Percentiles rank a stretch among this genome's conserved stretches.
phyloP scores from a whole-genome alignment of 2,113 vertebrate genomes.

The Sinocyclocheilus rhinocerous region DNA sequence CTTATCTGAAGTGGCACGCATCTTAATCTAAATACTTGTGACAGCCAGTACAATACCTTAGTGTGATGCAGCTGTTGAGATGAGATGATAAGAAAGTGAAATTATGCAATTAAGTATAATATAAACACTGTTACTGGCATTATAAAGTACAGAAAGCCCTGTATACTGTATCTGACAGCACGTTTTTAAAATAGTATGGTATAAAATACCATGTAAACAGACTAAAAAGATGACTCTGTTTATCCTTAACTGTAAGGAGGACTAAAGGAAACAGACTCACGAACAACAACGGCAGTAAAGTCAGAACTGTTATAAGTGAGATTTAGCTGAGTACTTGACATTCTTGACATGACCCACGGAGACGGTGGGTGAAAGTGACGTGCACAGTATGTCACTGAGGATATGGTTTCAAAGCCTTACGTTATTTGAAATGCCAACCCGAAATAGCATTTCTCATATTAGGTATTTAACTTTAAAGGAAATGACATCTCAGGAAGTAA shows the following conservation, averaged over 20 bases:
- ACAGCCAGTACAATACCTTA: slow-evolving; percentile 30
- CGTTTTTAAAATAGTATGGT: not conserved
- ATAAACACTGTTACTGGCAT: slow-evolving; percentile 8
- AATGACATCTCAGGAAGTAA: slow-evolving; percentile 9
- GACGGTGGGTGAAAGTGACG: slow-evolving; percentile 33
- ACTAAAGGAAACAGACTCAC: not conserved
- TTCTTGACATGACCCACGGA: slow-evolving; percentile 18
- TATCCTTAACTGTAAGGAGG: not conserved
- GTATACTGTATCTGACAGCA: not conserved
- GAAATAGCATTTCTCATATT: slow-evolving; percentile 15
- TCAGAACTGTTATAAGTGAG: slow-evolving; percentile 1
- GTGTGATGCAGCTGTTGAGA: slow-evolving; percentile 9
- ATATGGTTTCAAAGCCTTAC: slow-evolving; percentile 31
- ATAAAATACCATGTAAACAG: not conserved
- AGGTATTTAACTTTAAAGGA: not conserved
- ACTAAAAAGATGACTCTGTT: not conserved
- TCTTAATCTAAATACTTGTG: slow-evolving; percentile 39
- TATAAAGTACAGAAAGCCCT: not conserved
- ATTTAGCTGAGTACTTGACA: slow-evolving; percentile 8
- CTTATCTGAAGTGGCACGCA: slow-evolving; percentile 65
- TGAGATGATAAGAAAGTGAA: slow-evolving; percentile 35
- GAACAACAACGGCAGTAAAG: not conserved
- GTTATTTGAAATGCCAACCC: slow-evolving; percentile 21
- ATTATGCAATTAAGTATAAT: slow-evolving; percentile 10
- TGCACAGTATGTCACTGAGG: slow-evolving; percentile 17